Evolutionary conservation across 2,113 vertebrate genomes (phyloP).

Genomic region (Saccopteryx bilineata): DNA sequence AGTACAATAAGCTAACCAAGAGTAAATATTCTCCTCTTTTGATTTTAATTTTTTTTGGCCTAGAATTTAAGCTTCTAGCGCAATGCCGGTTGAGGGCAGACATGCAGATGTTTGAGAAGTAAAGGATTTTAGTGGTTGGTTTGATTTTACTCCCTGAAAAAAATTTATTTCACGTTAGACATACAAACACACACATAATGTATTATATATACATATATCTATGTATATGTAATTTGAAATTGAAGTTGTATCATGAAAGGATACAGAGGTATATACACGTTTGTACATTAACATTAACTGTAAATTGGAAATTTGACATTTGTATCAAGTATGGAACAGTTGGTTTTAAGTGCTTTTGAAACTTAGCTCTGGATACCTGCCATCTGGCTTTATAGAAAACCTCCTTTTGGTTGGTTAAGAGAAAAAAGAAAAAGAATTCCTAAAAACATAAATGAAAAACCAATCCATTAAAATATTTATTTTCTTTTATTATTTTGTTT

Average conservation of each 20-base stretch:
- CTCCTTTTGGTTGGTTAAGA: not conserved
- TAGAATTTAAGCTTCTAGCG: not conserved
- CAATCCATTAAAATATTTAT: not conserved
- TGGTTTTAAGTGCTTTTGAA: not conserved
- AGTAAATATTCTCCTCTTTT: not conserved
- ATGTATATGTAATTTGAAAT: not conserved
- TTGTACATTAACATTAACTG: not conserved
- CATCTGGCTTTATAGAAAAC: slow-evolving; percentile 4
- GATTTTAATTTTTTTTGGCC: not conserved
- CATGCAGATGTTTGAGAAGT: not conserved
- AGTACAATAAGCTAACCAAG: not conserved
- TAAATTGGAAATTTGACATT: not conserved
- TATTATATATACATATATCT: not conserved
- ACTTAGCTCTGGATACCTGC: not conserved
- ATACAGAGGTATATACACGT: not conserved
- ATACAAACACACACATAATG: not conserved
- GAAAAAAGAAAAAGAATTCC: not conserved
- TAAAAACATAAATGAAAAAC: slow-evolving; percentile 35
- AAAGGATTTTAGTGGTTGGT: not conserved
- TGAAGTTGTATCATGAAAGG: not conserved
- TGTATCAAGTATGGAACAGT: not conserved
- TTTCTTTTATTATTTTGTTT: slow-evolving; percentile 52
- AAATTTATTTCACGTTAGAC: not conserved
- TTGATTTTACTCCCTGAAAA: not conserved
- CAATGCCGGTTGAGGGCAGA: not conserved